Evolutionary conservation across 2,797 vertebrate species (phyloP), one percentile per base, ranked within the genome.

Genomic region (Chaetophractus vellerosus): DNA sequence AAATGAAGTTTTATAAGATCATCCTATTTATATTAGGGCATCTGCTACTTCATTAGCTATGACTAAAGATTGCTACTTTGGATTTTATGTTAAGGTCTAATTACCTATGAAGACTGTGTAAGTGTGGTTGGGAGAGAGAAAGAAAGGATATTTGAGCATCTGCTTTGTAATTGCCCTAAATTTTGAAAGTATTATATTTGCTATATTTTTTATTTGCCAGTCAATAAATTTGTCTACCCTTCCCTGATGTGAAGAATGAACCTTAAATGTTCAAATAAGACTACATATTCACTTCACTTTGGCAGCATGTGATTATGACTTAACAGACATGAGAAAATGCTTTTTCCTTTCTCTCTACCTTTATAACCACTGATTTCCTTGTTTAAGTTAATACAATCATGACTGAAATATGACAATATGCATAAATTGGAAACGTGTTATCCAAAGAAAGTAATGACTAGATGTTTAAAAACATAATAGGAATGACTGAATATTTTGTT

Each of bases 1-100:
- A 52, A 71, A 71, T 45, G 6, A 7, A 68, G 23, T 64, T 80
- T 11, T 45, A 28, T 57, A 36, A 87, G 21, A 82, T 50, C 5
- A 59, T 63, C 2, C 3, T 18, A 82, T 26, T 76, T 88, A 55
- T 78, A 78, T 84, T 57, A 45, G 33, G 61, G 26, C 45, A 24
- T 86, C 81, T 90, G 52, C 28, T 50, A 90, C 68, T 82, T 81
- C 31, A 21, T 15, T 57, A 24, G 59, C 24, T 55, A 18, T 64
- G 75, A 87, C 75, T 38, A 75, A 55, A 86, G 74, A 86, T 57
- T 68, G 50, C 50, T 79, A 26, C 48, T 69, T 82, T 61, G 75
- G 61, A 85, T 95, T 38, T 48, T 38, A 59, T 78, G 91, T 89
- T 83, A 89, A 85, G 85, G 81, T 74, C 92, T 68, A 94, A 33